Percentiles rank a stretch among this genome's conserved stretches.
Conservation (phyloP, 1,140 invertebrate genomes). For the Babylonia areolata region DNA sequence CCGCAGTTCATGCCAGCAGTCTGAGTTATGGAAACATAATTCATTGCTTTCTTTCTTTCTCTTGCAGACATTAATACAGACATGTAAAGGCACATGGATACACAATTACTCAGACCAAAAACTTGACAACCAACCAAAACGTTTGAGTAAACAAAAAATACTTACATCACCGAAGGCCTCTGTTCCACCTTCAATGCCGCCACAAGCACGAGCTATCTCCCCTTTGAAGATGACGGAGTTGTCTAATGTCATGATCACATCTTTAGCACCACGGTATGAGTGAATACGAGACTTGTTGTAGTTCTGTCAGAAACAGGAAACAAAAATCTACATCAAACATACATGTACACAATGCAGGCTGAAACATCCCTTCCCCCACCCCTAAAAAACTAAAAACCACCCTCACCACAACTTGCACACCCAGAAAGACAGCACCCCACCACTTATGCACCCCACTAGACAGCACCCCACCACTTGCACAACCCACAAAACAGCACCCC, state of each 20-base stretch:
- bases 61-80: too few relatives aligned
- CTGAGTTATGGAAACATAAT: too few relatives aligned
- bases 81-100: too few relatives aligned
- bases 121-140: background rate
- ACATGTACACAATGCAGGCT: background rate
- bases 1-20: too few relatives aligned
- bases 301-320: constrained; percentile 79
- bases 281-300: constrained; percentile 91
- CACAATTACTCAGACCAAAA: background rate
- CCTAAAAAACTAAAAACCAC: too few relatives aligned
- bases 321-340: background rate
- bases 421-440: too few relatives aligned
- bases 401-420: too few relatives aligned
- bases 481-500: too few relatives aligned
- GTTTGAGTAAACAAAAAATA: constrained; percentile 47
- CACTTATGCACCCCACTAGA: too few relatives aligned
- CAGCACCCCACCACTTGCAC: too few relatives aligned
- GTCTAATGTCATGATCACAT: constrained; percentile 85
- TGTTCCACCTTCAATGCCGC: constrained; percentile 82
- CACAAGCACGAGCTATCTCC: constrained; percentile 87
- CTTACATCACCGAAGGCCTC: constrained; percentile 88
- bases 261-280: constrained; percentile 84
- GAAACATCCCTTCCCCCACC: too few relatives aligned
- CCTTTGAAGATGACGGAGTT: constrained; percentile 84
- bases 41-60: too few relatives aligned